Evolutionary conservation across 2,888 invertebrate species (phyloP), one percentile per base, ranked within the genome.

Genomic region (Amphipoea oculea): DNA sequence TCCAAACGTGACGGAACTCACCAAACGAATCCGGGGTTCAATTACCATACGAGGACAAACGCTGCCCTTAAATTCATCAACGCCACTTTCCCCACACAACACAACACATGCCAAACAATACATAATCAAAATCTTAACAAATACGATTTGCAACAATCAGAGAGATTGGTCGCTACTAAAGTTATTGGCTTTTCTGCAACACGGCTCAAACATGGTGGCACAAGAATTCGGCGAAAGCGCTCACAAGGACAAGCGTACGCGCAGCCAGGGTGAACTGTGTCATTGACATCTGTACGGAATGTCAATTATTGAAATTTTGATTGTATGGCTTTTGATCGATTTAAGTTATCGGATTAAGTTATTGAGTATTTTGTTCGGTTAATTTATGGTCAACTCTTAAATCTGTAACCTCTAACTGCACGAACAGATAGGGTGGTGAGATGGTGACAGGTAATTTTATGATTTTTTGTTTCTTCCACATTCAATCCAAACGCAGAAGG

Each of bases 211-310:
- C 72, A 82, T 82, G 84, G 80, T 76, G 79, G 74, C 81, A 51
- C 79, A 78, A 77, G 82, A 82, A 90, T 87, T 87, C 75, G 88
- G 90, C 88, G 89, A 89, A 89, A 90, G 87, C 89, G 90, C 71
- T 66, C 79, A 83, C 89, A 89, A 89, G 89, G 90, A 86, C 89
- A 73, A 74, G 76, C 79, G 84, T 80, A 83, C 89, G 84, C 82
- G 81, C 90, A 79, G 71, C 65, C 71, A 71, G 83, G 83, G 88
- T 86, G 80, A 88, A 79, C 85, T 88, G 90, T 83, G 82, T 85
- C 84, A 85, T 83, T 89, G 89, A 82, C 87, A 81, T 81, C 81
- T 67, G 81, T 67, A 67, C 76, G 60, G 89, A 83, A 89, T 89
- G 82, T 86, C 83, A 81, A 81, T 83, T 83, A 83, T 83, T 69